Conservation (phyloP, 2,797 vertebrate genomes). For the Malurus leucopterus region DNA sequence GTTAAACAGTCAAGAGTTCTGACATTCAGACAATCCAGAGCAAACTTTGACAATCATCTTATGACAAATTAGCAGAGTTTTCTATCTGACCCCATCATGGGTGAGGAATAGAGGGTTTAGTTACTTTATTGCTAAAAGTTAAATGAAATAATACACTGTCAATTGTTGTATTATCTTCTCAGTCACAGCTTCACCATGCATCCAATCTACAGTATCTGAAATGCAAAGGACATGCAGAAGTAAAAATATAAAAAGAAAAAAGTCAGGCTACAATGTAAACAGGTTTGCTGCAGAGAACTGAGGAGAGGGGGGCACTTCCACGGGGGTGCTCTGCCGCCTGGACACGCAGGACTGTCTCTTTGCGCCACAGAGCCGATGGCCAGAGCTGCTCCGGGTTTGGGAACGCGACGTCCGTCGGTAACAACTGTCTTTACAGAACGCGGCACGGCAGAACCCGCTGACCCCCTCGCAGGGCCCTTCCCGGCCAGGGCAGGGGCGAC, state of each 20-base stretch:
- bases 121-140: constrained; percentile 96
- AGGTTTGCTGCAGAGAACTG: constrained; percentile 72
- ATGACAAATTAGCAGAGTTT: constrained; percentile 87
- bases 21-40: constrained; percentile 77
- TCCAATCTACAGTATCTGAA: constrained; percentile 93
- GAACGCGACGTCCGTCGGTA: neutral
- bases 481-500: accelerated
- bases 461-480: neutral
- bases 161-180: constrained; percentile 86
- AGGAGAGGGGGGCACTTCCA: constrained; percentile 70
- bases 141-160: constrained; percentile 93
- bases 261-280: constrained; percentile 74
- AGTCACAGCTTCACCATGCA: constrained; percentile 98
- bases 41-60: constrained; percentile 84
- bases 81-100: constrained; percentile 87
- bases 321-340: constrained; percentile 69
- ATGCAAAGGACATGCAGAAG: constrained; percentile 97
- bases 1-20: constrained; percentile 80
- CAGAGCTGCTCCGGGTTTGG: neutral
- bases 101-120: constrained; percentile 67
- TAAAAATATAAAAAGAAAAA: constrained; percentile 81
- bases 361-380: constrained; percentile 1
- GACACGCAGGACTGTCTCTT: constrained; percentile 42
- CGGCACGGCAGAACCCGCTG: neutral
- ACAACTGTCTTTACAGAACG: neutral